phyloP scores from a whole-genome alignment of 1,140 invertebrate species.

The Tribolium castaneum region DNA sequence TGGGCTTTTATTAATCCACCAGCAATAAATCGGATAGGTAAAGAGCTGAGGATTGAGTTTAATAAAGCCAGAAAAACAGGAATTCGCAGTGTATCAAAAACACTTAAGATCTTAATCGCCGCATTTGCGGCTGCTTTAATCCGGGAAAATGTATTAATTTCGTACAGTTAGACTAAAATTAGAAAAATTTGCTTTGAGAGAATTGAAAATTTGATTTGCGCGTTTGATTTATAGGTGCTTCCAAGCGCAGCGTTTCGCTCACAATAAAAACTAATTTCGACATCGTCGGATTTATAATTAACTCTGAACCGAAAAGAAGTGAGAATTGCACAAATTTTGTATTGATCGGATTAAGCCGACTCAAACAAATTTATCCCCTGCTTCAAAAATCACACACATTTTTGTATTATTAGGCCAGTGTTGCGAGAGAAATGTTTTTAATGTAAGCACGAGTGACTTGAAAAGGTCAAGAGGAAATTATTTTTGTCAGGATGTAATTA shows the following conservation, averaged over 20 bases:
- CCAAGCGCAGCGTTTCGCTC: background rate
- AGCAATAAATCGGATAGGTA: background rate
- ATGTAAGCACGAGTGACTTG: background rate
- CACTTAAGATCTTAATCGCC: too few relatives aligned
- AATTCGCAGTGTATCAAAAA: background rate
- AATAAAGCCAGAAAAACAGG: background rate
- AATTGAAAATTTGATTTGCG: background rate
- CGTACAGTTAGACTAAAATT: too few relatives aligned
- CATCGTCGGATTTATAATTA: background rate
- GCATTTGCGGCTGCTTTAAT: too few relatives aligned
- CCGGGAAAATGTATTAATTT: too few relatives aligned
- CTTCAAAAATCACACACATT: background rate
- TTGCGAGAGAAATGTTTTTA: background rate
- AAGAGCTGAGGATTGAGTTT: background rate
- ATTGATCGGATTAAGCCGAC: background rate
- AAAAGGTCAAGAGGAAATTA: constrained; percentile 20
- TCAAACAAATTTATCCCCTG: background rate
- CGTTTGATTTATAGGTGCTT: background rate
- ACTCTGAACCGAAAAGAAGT: background rate
- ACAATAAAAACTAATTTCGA: constrained; percentile 8
- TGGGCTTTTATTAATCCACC: background rate
- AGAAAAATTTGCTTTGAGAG: background rate
- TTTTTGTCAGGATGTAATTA: constrained; percentile 2
- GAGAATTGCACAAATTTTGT: constrained; percentile 6
- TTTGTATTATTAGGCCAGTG: background rate